A percentile compares a stretch with the other conserved stretches of the same genome.
Evolutionary conservation across 2,888 invertebrate species (phyloP).

Genomic region (Epistrophe grossulariae): DNA sequence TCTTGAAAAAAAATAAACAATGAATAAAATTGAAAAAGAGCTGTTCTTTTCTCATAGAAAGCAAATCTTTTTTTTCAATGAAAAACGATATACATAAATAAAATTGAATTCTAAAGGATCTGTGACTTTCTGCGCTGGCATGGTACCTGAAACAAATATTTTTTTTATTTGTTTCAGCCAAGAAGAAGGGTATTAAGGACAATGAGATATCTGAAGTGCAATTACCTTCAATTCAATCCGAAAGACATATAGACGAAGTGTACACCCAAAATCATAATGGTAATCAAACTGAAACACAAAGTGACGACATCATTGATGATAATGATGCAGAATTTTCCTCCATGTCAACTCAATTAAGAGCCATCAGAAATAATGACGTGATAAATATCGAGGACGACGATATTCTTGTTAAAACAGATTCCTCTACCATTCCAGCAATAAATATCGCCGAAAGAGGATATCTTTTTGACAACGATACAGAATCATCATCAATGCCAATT

Average conservation of each 20-base stretch:
- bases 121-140: conserved; percentile 28
- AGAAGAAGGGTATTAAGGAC: background rate
- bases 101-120: background rate
- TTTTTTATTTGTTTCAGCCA: conserved; percentile 38
- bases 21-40: background rate
- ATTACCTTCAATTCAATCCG: background rate
- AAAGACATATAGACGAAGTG: background rate
- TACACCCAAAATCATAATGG: too few relatives aligned
- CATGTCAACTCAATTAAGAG: background rate
- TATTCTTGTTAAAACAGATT: background rate
- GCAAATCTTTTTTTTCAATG: background rate
- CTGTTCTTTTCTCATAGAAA: background rate
- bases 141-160: conserved; percentile 27
- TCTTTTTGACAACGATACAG: background rate
- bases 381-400: background rate
- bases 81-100: background rate
- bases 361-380: background rate
- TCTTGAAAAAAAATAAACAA: too few relatives aligned
- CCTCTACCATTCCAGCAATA: background rate
- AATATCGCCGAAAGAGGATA: background rate
- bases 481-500: background rate
- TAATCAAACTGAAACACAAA: background rate
- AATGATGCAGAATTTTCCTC: background rate
- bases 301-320: background rate
- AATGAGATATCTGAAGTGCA: background rate